Evolutionary conservation across 2,797 vertebrate species (phyloP).

Genomic region (Lacerta bilineata): DNA sequence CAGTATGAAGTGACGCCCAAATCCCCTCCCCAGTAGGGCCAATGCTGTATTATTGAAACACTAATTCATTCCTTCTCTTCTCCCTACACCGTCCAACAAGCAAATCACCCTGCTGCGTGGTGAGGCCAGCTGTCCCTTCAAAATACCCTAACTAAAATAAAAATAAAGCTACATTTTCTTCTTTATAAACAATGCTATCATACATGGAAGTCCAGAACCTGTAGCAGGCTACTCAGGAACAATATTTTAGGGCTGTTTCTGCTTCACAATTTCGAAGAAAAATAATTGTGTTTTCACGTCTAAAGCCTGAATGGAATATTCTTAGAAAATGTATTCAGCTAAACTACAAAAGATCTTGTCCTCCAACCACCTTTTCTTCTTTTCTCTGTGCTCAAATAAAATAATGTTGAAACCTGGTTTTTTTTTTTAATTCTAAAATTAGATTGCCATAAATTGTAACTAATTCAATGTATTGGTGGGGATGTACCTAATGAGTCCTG

Average conservation of each 20-base stretch:
- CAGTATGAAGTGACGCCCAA: not conserved
- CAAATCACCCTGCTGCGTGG: not conserved
- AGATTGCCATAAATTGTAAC: not conserved
- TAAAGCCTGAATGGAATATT: not conserved
- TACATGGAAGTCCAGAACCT: not conserved
- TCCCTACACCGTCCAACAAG: not conserved
- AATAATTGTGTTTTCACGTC: not conserved
- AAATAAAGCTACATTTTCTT: not conserved
- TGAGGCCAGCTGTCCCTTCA: not conserved
- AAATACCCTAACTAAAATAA: not conserved
- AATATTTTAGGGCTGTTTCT: constrained; percentile 19
- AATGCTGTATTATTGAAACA: not conserved
- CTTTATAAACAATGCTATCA: not conserved
- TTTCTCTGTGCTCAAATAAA: not conserved
- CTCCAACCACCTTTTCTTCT: not conserved
- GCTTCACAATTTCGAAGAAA: constrained; percentile 31
- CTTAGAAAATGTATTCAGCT: not conserved
- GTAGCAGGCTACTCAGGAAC: not conserved
- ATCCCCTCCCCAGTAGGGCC: not conserved
- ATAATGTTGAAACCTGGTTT: not conserved
- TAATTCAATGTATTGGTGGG: not conserved
- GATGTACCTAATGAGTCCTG: no score
- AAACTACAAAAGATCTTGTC: not conserved
- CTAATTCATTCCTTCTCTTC: not conserved
- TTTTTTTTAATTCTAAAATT: not conserved